Base-by-base conservation (phyloP, 2,888 invertebrate genomes). In the Pemphredon lugubris region DNA sequence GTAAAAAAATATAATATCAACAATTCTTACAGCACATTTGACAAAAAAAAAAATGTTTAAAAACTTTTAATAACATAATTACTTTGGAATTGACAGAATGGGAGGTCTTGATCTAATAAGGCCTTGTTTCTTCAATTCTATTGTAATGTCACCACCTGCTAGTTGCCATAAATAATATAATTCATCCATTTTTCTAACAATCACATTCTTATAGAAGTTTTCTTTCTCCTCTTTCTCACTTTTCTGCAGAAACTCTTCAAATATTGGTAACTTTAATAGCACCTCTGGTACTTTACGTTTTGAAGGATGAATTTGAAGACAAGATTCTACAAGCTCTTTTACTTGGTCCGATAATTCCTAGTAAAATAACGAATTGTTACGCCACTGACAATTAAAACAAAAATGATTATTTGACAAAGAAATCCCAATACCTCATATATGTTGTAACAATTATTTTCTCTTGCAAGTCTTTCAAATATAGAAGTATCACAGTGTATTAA, bases 111-210 rank as follows among this genome's bases (percentile, higher is more conserved):
- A 96, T 85, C 97, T 94, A 58, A 98, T 96, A 1, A 98, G 91
- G 0, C 97, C 97, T 88, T 97, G 96, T 86, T 96, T 96, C 86
- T 96, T 96, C 30, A 99, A 91, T 87, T 97, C 97, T 0, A 94
- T 92, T 72, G 96, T 95, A 57, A 98, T 95, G 90, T 98, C 98
- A 0, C 98, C 98, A 0, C 99, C 99, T 14, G 98, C 96, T 61
- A 99, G 88, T 88, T 96, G 96, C 99, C 99, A 99, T 90, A 98
- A 93, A 88, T 97, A 95, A 88, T 98, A 99, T 21, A 98, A 92
- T 86, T 97, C 96, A 72, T 95, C 93, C 74, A 98, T 91, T 58
- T 92, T 91, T 77, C 92, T 90, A 3, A 87, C 85, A 54, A 91
- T 90, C 3, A 90, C 85, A 16, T 92, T 85, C 58, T 91, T 90